Evolutionary conservation across 2,888 invertebrate species (phyloP).

Genomic region (Sericinus montela): DNA sequence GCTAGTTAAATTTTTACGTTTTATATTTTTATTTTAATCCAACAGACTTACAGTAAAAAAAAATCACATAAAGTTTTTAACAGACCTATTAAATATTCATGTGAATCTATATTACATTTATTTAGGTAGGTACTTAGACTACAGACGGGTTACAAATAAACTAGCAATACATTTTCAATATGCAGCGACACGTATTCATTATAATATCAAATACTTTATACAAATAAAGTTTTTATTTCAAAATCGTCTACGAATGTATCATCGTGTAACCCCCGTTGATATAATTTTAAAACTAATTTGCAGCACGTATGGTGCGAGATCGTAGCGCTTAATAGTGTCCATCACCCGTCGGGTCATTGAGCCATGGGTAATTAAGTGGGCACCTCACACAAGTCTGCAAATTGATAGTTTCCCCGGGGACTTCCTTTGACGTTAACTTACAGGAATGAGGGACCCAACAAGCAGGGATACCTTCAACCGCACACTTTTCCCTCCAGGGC

Average conservation of each 20-base stretch:
- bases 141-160: constrained; percentile 68
- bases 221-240: constrained; percentile 28
- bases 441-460: constrained; percentile 95
- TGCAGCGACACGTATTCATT: constrained; percentile 65
- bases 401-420: constrained; percentile 96
- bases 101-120: constrained; percentile 79
- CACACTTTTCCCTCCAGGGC: constrained; percentile 96
- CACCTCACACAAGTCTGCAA: constrained; percentile 95
- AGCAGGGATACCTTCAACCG: constrained; percentile 89
- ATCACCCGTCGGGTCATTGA: constrained; percentile 94
- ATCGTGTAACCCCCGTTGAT: constrained; percentile 56
- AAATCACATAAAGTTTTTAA: constrained; percentile 78
- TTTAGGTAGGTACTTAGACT: constrained; percentile 76
- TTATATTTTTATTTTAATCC: constrained; percentile 71
- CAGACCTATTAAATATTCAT: constrained; percentile 78
- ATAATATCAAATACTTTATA: constrained; percentile 30
- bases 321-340: constrained; percentile 86
- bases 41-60: constrained; percentile 78
- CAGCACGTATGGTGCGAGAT: constrained; percentile 68
- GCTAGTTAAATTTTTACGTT: constrained; percentile 41
- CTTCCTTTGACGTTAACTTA: constrained; percentile 94
- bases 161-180: constrained; percentile 70
- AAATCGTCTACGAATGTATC: constrained; percentile 55
- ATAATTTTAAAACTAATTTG: constrained; percentile 62
- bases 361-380: constrained; percentile 96